Evolutionary conservation across 2,797 vertebrate species (phyloP), one percentile per base, ranked within the genome.

Genomic region (Melanotaenia trifasciata): DNA sequence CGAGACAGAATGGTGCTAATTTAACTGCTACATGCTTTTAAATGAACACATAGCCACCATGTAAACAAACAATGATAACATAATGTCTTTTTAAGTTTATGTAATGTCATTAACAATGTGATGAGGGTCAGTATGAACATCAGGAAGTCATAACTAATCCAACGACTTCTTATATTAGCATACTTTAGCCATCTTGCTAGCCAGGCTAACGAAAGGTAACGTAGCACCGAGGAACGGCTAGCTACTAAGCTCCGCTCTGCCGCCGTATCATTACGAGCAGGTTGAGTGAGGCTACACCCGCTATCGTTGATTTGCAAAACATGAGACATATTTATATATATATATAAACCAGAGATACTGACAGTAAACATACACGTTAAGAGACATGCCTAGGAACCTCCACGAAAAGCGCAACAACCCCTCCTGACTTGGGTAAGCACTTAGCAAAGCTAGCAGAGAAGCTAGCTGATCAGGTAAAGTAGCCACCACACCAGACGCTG

Each of bases 211-310:
- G 22, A 14, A 87, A 72, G 80, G 79, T 70, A 89, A 79, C 81
- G 74, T 74, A 84, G 84, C 33, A 51, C 63, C 80, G 86, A 86
- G 87, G 85, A 72, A 70, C 57, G 74, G 90, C 88, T 91, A 90
- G 59, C 69, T 53, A 84, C 88, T 89, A 85, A 80, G 64, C 88
- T 75, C 30, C 65, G 76, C 75, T 79, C 81, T 83, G 76, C 78
- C 86, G 81, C 84, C 74, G 78, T 74, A 63, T 77, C 80, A 84
- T 76, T 70, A 74, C 67, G 65, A 74, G n/a, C 45, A 58, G 33
- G 35, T 45, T 63, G 8, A 30, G n/a, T 59, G 7, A 73, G 53
- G 38, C 59, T 58, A 20, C 11, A 47, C 0, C 2, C 0, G 0
- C 64, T 70, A 22, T 24, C 13, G n/a, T 58, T 24, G 14, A 36